Conservation (phyloP, 1,140 invertebrate species). For the Solenopsis fugax region DNA sequence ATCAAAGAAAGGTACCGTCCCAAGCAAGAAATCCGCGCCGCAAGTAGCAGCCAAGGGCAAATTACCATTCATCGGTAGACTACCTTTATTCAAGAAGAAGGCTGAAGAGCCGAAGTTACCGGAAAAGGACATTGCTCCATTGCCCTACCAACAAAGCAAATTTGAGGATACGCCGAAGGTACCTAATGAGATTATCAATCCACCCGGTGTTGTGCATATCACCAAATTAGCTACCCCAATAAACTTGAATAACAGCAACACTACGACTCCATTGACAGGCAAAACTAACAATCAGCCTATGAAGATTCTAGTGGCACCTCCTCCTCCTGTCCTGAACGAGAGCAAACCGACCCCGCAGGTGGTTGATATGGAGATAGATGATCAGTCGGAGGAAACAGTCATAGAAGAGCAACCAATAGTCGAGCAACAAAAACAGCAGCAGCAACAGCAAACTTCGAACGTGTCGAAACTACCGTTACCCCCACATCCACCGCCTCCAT, state of each 20-base stretch:
- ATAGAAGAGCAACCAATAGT: slow-evolving; percentile 81
- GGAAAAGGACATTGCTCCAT: slow-evolving; percentile 83
- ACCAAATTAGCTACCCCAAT: slow-evolving; percentile 86
- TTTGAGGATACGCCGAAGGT: slow-evolving; percentile 85
- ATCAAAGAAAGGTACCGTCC: slow-evolving; percentile 77
- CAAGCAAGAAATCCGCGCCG: slow-evolving; percentile 77
- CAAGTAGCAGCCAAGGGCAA: slow-evolving; percentile 85
- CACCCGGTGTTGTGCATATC: slow-evolving; percentile 87
- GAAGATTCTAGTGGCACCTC: slow-evolving; percentile 84
- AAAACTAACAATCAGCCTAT: slow-evolving; percentile 70
- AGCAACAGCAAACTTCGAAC: slow-evolving; percentile 67
- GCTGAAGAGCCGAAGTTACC: slow-evolving; percentile 84
- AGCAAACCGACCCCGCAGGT: slow-evolving; percentile 77
- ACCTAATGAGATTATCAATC: slow-evolving; percentile 85
- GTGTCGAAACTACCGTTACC: slow-evolving; percentile 67
- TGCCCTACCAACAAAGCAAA: slow-evolving; percentile 84
- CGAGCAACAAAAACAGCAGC: slow-evolving; percentile 62
- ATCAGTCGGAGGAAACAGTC: slow-evolving; percentile 83
- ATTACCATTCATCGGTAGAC: slow-evolving; percentile 90
- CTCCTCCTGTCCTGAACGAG: slow-evolving; percentile 81
- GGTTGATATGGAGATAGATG: slow-evolving; percentile 87
- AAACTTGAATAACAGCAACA: slow-evolving; percentile 51
- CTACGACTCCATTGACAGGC: neutral
- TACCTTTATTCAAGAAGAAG: slow-evolving; percentile 90
- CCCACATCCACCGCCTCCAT: slow-evolving; percentile 67